These are phyloP conservation scores for Morone saxatilis DNA, from an alignment of 2,113 vertebrate genomes.

Conservation along the genomic window DNA sequence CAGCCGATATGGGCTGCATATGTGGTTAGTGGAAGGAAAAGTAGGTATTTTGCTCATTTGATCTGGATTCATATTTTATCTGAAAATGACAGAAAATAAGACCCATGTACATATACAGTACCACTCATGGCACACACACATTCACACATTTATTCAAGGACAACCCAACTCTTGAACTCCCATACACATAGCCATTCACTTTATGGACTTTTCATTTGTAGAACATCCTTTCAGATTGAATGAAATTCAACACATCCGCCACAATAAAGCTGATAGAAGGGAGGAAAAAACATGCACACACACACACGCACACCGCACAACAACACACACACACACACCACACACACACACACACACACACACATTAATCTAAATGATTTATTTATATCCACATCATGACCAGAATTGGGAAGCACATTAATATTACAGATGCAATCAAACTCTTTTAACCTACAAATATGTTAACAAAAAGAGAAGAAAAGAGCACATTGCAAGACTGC, in stretches of 20 bases:
- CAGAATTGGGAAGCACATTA: slow-evolving; percentile 40
- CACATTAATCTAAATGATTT: slow-evolving; percentile 35
- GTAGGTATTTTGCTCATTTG: too few relatives aligned
- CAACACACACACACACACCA: background rate
- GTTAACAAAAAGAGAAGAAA: slow-evolving; percentile 4
- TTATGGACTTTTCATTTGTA: slow-evolving; percentile 6
- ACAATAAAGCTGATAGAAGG: background rate
- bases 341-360: slow-evolving; percentile 18
- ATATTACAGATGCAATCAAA: slow-evolving; percentile 60
- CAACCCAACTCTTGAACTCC: background rate
- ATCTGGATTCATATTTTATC: too few relatives aligned
- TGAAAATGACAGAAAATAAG: too few relatives aligned
- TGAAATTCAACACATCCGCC: background rate
- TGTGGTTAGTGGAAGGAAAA: too few relatives aligned
- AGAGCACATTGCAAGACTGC: background rate
- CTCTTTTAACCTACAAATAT: slow-evolving; percentile 32
- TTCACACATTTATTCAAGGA: background rate
- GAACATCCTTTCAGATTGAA: background rate
- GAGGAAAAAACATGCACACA: slow-evolving; percentile 4
- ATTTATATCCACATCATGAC: slow-evolving; percentile 51
- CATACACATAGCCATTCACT: background rate
- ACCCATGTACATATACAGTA: too few relatives aligned
- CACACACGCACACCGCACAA: too few relatives aligned
- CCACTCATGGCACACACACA: background rate
- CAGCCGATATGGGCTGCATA: too few relatives aligned